Evolutionary conservation across 2,797 vertebrate genomes (phyloP).

Genomic region (Ispidina picta): DNA sequence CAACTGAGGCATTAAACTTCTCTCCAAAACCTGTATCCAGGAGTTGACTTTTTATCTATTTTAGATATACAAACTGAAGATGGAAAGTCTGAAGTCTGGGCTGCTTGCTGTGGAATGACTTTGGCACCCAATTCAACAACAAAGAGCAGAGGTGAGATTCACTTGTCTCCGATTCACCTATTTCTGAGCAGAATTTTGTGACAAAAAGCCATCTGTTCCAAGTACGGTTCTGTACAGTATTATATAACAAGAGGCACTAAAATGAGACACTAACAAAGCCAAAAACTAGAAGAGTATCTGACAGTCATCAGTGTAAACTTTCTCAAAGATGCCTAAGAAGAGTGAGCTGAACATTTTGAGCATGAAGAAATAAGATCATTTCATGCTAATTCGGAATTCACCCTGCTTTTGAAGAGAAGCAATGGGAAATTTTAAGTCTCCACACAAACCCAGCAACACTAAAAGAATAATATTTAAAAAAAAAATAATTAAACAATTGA

Average conservation of each 20-base stretch:
- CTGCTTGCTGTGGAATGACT: background rate
- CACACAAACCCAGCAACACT: background rate
- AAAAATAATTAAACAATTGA: background rate
- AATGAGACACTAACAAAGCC: background rate
- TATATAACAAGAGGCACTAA: background rate
- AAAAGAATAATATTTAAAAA: background rate
- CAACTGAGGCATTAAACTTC: background rate
- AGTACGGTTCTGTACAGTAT: background rate
- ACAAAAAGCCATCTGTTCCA: background rate
- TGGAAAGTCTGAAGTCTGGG: background rate
- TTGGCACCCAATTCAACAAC: background rate
- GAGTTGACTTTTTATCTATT: background rate
- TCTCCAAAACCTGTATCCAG: background rate
- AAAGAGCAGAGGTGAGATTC: background rate
- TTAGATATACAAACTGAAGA: background rate
- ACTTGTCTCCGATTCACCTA: background rate
- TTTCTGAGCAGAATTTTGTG: background rate
- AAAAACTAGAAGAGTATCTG: background rate
- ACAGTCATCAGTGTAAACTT: background rate
- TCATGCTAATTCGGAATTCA: background rate
- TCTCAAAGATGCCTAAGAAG: background rate
- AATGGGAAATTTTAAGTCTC: background rate
- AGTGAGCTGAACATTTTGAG: background rate
- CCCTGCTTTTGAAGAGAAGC: background rate
- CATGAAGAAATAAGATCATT: background rate